Conservation (phyloP, 2,797 vertebrate genomes). For the Lindbergichthys nudifrons region DNA sequence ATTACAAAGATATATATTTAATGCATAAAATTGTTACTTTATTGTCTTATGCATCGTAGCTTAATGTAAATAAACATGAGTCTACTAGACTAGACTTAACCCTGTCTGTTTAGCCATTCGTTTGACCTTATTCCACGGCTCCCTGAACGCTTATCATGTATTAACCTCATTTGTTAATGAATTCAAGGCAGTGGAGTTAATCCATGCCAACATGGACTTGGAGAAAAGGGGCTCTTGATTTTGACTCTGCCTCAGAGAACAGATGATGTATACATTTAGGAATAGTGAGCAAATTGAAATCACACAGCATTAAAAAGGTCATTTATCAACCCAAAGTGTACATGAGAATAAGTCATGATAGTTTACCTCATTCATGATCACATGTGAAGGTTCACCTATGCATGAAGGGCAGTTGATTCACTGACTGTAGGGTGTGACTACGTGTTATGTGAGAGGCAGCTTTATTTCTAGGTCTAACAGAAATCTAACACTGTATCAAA, state of each 20-base stretch:
- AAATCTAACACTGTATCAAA: not conserved
- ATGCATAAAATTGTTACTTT: not conserved
- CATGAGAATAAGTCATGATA: not conserved
- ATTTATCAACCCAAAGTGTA: not conserved
- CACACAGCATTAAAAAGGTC: not conserved
- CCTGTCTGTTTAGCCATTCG: slow-evolving; percentile 21
- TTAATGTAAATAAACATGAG: slow-evolving; percentile 29
- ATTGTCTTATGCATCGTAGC: not conserved
- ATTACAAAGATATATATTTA: not conserved
- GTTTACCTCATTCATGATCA: not conserved
- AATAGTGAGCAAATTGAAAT: not conserved
- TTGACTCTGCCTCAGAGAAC: slow-evolving; percentile 24
- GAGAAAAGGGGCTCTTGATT: slow-evolving; percentile 35
- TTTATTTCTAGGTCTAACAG: not conserved
- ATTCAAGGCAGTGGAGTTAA: slow-evolving; percentile 61
- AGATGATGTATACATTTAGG: not conserved
- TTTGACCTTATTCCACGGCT: slow-evolving; percentile 62
- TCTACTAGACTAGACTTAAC: not conserved
- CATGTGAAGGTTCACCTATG: not conserved
- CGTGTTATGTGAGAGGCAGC: not conserved
- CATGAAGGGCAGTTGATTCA: not conserved
- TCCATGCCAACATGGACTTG: slow-evolving; percentile 55
- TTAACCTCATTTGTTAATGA: slow-evolving; percentile 79
- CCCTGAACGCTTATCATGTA: slow-evolving; percentile 72
- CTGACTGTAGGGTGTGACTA: not conserved